phyloP scores from a whole-genome alignment of 2,888 invertebrate species.

The Toxonevra muliebris region DNA sequence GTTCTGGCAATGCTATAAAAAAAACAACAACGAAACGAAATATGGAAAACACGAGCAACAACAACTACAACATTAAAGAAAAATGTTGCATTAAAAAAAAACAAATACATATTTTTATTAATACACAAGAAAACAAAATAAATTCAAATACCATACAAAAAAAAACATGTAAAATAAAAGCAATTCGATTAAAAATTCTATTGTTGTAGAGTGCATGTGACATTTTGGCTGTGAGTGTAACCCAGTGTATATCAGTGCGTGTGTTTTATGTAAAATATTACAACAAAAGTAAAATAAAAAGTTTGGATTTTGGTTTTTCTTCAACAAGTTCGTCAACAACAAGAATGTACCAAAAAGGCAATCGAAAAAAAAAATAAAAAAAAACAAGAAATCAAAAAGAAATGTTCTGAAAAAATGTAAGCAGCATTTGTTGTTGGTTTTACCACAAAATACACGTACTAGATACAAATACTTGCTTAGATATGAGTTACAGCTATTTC shows the following conservation, averaged over 20 bases:
- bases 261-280: no score
- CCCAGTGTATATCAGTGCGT: no score
- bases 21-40: not conserved
- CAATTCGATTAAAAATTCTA: constrained; percentile 39
- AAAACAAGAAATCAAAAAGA: not conserved
- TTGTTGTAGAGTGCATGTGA: constrained; percentile 19
- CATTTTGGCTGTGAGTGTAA: not conserved
- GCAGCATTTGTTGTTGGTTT: no score
- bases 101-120: constrained; percentile 5
- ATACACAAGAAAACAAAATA: not conserved
- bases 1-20: no score
- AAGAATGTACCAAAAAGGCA: not conserved
- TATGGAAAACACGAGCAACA: not conserved
- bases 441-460: no score
- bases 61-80: not conserved
- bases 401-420: not conserved
- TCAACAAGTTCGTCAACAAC: no score
- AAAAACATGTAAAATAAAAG: constrained; percentile 13
- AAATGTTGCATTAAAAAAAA: not conserved
- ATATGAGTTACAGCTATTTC: no score
- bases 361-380: not conserved
- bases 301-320: no score
- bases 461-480: no score
- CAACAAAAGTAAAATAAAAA: no score
- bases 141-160: not conserved